phyloP scores from a whole-genome alignment of 2,888 invertebrate genomes.

The Eulithis testata region DNA sequence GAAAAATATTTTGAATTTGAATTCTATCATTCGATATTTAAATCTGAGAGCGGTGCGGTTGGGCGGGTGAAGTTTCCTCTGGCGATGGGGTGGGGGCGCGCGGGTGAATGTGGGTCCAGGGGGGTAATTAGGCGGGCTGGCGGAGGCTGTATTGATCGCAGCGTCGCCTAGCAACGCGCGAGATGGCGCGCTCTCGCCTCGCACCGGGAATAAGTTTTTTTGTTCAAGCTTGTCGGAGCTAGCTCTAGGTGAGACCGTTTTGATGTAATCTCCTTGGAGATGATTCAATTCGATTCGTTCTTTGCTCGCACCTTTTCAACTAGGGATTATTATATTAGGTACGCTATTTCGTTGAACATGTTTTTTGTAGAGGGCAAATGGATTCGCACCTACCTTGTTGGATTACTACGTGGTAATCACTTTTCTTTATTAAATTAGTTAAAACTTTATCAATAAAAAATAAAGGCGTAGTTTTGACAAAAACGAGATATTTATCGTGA shows the following conservation, averaged over 20 bases:
- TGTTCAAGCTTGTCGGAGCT: conserved; percentile 60
- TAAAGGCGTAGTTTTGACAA: no score
- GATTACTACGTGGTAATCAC: neutral
- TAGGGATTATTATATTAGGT: conserved; percentile 31
- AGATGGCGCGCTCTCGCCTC: conserved; percentile 77
- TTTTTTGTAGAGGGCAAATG: conserved; percentile 11
- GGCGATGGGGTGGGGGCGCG: conserved; percentile 49
- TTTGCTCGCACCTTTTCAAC: conserved; percentile 51
- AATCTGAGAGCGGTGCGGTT: conserved; percentile 71
- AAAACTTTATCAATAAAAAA: neutral
- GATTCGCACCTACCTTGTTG: neutral
- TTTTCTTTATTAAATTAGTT: neutral
- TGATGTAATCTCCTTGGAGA: conserved; percentile 76
- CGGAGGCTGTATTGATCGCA: conserved; percentile 83
- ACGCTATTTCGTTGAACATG: conserved; percentile 29
- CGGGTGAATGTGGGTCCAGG: conserved; percentile 47
- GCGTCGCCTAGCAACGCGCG: conserved; percentile 82
- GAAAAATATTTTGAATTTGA: conserved; percentile 79
- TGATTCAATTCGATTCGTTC: conserved; percentile 75
- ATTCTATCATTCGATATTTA: conserved; percentile 84
- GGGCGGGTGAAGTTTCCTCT: conserved; percentile 67
- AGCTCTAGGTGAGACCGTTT: conserved; percentile 78
- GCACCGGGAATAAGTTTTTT: conserved; percentile 73
- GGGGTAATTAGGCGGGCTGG: conserved; percentile 83
- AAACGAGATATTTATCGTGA: no score